Base-by-base conservation (phyloP, 2,113 vertebrate species). In the Ibidorhyncha struthersii region DNA sequence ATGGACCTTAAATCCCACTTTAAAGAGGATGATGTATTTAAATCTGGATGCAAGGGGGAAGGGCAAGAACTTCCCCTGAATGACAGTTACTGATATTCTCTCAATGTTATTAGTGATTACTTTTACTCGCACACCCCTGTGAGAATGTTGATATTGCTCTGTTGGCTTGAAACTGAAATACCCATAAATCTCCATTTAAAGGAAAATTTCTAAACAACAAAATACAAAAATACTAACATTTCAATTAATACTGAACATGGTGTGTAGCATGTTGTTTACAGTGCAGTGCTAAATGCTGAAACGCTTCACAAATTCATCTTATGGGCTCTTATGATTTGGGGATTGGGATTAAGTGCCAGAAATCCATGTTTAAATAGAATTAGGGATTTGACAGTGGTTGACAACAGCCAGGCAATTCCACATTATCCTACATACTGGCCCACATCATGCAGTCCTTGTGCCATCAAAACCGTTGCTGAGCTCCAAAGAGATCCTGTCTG, bases 91-190 rank as follows among this genome's bases (percentile, higher is more conserved):
- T 82, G 74, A 87, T 93, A 86, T 63, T 96, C 59, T 92, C n/a
- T 50, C 76, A 55, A 22, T 88, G 77, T 81, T 91, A 73, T 66
- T 94, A 97, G 82, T 94, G 82, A 97, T 89, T 93, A 84, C 76
- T 96, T 93, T 96, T 97, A 96, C 78, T 95, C 66, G 16, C 45
- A 65, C 43, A 50, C 52, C 59, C 38, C 66, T 86, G 49, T 86
- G 61, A 97, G 94, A 97, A 92, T 43, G 76, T 96, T 95, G 89
- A 87, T 97, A 93, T 91, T 91, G 40, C 78, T 93, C 90, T 95
- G n/a, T 94, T 91, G 66, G 4, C 9, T 78, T 93, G 82, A 56
- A 93, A 53, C 83, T 89, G 94, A 97, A 98, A 94, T 22, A n/a
- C 55, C 49, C 36, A 70, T 93, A 95, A 96, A 97, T 95, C 71